A percentile compares a stretch with the other conserved stretches of the same genome.
These are phyloP conservation scores for Hyperoplus lanceolatus DNA, from an alignment of 2,797 vertebrate species.

Conservation along the genomic window DNA sequence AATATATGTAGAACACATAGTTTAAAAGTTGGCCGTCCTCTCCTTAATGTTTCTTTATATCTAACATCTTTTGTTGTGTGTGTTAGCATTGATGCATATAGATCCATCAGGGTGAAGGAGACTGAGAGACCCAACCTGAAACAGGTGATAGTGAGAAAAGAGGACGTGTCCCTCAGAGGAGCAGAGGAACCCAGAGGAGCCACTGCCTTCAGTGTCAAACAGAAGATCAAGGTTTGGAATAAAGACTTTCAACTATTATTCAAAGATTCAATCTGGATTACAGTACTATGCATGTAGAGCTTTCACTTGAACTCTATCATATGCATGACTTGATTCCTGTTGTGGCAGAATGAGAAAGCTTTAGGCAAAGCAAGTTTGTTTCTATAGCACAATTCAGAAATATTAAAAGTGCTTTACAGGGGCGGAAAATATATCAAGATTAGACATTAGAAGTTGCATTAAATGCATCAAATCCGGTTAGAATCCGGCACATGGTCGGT, in stretches of 20 bases:
- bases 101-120: slow-evolving; percentile 94
- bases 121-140: slow-evolving; percentile 89
- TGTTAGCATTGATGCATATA: slow-evolving; percentile 91
- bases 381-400: too few species aligned
- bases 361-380: too few species aligned
- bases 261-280: background rate
- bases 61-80: background rate
- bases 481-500: too few species aligned
- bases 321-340: background rate
- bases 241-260: background rate
- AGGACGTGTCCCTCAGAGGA: slow-evolving; percentile 87
- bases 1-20: background rate
- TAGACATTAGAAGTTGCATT: too few species aligned
- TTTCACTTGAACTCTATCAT: background rate
- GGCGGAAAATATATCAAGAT: too few species aligned
- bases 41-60: background rate
- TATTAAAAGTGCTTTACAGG: too few species aligned
- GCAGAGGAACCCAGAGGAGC: slow-evolving; percentile 81
- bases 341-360: too few species aligned
- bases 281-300: background rate
- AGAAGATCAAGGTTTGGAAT: slow-evolving; percentile 92
- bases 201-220: slow-evolving; percentile 88
- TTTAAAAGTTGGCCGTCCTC: background rate
- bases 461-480: too few species aligned
- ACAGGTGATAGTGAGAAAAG: slow-evolving; percentile 93